phyloP scores from a whole-genome alignment of 2,797 vertebrate species.

The Synanceia verrucosa region DNA sequence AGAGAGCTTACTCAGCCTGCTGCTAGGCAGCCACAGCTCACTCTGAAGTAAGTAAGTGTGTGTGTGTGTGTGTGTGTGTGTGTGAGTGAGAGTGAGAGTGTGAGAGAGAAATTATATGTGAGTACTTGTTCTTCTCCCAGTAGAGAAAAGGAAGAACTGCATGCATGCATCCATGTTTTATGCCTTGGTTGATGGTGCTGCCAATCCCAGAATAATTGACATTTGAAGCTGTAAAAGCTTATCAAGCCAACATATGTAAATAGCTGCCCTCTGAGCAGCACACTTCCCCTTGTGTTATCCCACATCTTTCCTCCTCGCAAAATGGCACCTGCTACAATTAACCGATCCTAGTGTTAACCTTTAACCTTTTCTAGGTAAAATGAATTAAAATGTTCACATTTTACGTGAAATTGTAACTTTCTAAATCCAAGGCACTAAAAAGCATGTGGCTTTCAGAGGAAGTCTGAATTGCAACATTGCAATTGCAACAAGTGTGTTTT shows the following conservation, averaged over 20 bases:
- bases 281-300: constrained; percentile 48
- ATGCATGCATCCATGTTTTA: background rate
- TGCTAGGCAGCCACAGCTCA: constrained; percentile 70
- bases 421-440: constrained; percentile 9
- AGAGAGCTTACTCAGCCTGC: constrained; percentile 53
- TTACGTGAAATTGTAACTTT: constrained; percentile 1
- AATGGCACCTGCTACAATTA: background rate
- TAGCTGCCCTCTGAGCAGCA: constrained; percentile 4
- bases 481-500: background rate
- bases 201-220: no score
- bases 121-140: constrained; percentile 26
- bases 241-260: constrained; percentile 58
- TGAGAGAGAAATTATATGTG: constrained; percentile 27
- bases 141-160: constrained; percentile 10
- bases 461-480: constrained; percentile 2
- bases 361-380: constrained; percentile 19
- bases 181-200: no score
- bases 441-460: background rate
- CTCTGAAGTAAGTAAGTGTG: background rate
- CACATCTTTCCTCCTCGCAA: background rate
- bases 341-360: no score
- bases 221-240: constrained; percentile 7
- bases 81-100: constrained; percentile 3
- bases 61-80: background rate
- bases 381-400: constrained; percentile 42